Evolutionary conservation across 2,888 invertebrate genomes (phyloP), one percentile per base, ranked within the genome.

Genomic region (Dasysyrphus tricinctus): DNA sequence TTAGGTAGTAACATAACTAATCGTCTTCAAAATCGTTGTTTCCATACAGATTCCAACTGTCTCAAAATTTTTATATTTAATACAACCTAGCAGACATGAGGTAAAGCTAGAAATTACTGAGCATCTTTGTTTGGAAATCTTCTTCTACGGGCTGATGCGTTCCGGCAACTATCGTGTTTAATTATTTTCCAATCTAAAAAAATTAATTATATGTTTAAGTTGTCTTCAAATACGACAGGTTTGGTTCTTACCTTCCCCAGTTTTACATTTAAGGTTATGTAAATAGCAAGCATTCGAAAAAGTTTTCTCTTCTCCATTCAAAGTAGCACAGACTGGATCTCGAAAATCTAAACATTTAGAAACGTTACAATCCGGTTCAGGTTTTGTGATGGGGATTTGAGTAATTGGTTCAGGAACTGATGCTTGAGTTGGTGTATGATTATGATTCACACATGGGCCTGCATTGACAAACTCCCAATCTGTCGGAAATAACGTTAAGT

Each of bases 201-300:
- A 37, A 44, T 2, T 32, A 76, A 6, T 3, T 19, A 24, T 16
- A 24, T 6, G 0, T 12, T 3, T 29, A 5, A 44, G n/a, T 47
- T 44, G 6, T n/a, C 32, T 61, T 12, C 4, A 39, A 54, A 19
- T 8, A 32, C 14, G 1, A 3, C 0, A 8, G 3, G 5, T 29
- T 6, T 14, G 6, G 29, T 1, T 51, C 24, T 37, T 16, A 42
- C 77, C 51, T 61, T 70, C 32, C 2, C 44, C 59, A 57, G 69
- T 67, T 70, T 34, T 49, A 39, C 77, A 78, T 9, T 61, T 78
- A 19, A 12, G 2, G n/a, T 78, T 78, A 19, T 51, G 19, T 29
- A 78, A 49, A 6, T 32, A 70, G 61, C 77, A 78, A n/a, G 61
- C 12, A 14, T 70, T 78, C 39, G 14, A n/a, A 54, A 78, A 78